Evolutionary conservation across 2,888 invertebrate genomes (phyloP), one percentile per base, ranked within the genome.

Genomic region (Mythimna vitellina): DNA sequence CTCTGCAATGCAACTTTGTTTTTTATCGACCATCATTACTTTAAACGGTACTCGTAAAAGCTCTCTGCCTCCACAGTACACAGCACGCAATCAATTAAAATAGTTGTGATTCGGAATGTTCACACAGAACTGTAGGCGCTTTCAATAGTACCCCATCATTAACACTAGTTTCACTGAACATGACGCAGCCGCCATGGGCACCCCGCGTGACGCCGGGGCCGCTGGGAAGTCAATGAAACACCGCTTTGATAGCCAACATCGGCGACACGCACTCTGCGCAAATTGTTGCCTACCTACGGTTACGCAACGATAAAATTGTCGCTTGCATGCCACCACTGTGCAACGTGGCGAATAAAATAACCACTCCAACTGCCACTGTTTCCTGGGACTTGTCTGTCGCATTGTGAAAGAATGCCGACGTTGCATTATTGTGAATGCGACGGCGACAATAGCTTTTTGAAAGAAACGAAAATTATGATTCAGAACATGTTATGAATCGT

Each of bases 231-330:
- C 87, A 89, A 86, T 88, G 87, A 86, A 84, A 80, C 79, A 69
- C 86, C 85, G 87, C 87, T 89, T 87, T 89, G 81, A 87, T 89
- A 78, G 78, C 67, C 64, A 74, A 74, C 83, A 83, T 79, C 83
- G 93, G 94, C 94, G 95, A 94, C 92, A 95, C 95, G 95, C 93
- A 92, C 89, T 78, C 86, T 93, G 94, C 91, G 92, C 95, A 94
- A 95, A 94, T 95, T 94, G 92, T 88, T 87, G 88, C 87, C 84
- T 86, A 83, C 89, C 83, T 78, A 81, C 82, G 83, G 92, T 95
- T 95, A 94, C 93, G 93, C 93, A 94, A 95, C 92, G 86, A 89
- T 88, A 86, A 90, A 92, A 94, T 93, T 93, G 94, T 93, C 93
- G 92, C 89, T 91, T 88, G 87, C 90, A 88, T 89, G 89, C 89